These are phyloP conservation scores for Pterocles burchelli DNA, from an alignment of 2,113 vertebrate species.

Conservation along the genomic window DNA sequence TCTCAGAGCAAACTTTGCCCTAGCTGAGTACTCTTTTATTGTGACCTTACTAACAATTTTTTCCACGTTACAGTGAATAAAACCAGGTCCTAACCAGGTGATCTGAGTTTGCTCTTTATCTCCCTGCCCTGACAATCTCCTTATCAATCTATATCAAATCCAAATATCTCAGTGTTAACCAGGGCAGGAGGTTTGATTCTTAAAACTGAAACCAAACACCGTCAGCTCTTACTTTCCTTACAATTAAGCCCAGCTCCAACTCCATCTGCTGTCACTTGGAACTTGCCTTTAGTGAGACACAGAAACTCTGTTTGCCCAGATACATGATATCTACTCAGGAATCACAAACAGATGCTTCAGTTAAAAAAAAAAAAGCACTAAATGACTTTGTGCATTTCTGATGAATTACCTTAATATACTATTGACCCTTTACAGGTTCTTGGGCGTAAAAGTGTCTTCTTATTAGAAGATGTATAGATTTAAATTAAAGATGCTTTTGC, in stretches of 20 bases:
- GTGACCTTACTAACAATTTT: not conserved
- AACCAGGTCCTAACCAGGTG: not conserved
- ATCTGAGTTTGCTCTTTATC: not conserved
- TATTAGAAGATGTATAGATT: not conserved
- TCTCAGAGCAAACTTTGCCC: not conserved
- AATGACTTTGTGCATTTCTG: not conserved
- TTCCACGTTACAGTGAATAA: not conserved
- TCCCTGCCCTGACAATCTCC: not conserved
- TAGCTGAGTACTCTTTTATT: not conserved
- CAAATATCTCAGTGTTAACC: not conserved
- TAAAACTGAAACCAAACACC: not conserved
- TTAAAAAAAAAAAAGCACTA: not conserved
- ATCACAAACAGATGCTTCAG: constrained; percentile 17
- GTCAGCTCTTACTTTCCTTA: not conserved
- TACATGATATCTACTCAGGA: not conserved
- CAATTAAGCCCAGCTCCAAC: constrained; percentile 4
- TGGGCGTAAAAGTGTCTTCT: rapidly evolving
- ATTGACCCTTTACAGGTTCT: not conserved
- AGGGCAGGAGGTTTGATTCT: not conserved
- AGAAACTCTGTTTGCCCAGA: not conserved
- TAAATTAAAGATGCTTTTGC: not conserved
- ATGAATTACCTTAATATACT: not conserved
- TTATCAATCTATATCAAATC: not conserved
- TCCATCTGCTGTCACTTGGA: constrained; percentile 17
- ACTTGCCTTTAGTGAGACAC: not conserved